Conservation (phyloP, 2,888 invertebrate genomes). For the Limnephilus marmoratus region DNA sequence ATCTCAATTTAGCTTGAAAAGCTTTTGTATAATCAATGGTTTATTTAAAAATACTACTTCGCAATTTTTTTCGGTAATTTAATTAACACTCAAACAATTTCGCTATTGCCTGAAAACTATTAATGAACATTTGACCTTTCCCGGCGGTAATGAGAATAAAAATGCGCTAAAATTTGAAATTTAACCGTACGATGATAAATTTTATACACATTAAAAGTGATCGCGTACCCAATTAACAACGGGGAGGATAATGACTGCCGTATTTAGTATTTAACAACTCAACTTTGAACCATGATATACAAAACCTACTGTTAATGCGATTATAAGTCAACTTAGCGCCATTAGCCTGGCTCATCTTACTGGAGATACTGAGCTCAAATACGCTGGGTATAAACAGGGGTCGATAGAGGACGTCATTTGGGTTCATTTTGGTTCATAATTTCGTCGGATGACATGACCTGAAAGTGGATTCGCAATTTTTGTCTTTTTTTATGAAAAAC, state of each 20-base stretch:
- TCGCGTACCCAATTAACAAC: not conserved
- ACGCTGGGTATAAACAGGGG: not conserved
- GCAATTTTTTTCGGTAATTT: not conserved
- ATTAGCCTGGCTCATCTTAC: not conserved
- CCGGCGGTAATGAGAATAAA: not conserved
- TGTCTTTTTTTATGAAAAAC: no score
- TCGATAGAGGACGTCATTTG: not conserved
- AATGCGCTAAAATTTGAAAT: conserved; percentile 8
- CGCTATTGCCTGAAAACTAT: not conserved
- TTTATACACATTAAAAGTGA: conserved; percentile 11
- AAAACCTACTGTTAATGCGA: not conserved
- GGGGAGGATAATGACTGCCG: not conserved
- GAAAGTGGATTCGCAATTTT: not conserved
- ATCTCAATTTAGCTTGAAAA: not conserved
- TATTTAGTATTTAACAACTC: not conserved
- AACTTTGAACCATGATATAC: conserved; percentile 21
- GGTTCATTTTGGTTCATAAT: not conserved
- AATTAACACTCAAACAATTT: not conserved
- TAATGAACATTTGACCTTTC: not conserved
- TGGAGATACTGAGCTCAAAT: not conserved
- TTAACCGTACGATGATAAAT: not conserved
- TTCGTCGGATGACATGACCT: not conserved
- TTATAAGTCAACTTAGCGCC: not conserved
- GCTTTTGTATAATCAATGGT: not conserved
- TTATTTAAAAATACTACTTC: not conserved